Conservation (phyloP, 2,888 invertebrate genomes). For the Drosophila niveifrons region DNA sequence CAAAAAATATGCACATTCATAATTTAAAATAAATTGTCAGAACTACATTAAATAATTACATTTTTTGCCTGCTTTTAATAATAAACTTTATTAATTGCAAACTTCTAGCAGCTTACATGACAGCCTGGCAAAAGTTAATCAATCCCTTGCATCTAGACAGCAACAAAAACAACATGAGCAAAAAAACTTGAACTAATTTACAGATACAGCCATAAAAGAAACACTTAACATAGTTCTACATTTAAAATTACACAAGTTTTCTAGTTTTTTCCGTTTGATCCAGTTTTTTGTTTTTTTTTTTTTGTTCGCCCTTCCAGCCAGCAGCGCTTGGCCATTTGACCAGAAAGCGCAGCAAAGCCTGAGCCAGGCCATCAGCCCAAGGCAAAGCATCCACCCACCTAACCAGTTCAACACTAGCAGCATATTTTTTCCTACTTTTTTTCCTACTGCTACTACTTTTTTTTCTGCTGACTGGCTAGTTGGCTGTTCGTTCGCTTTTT, state of each 20-base stretch:
- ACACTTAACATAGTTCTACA: conserved; percentile 40
- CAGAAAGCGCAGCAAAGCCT: conserved; percentile 15
- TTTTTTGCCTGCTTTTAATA: background rate
- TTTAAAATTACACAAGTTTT: conserved; percentile 42
- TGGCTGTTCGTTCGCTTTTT: conserved; percentile 42
- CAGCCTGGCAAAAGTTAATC: background rate
- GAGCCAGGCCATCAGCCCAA: conserved; percentile 17
- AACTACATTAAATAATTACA: background rate
- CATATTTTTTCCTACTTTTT: conserved; percentile 11
- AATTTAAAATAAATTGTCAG: no score
- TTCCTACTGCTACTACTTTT: conserved; percentile 37
- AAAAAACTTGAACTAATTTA: conserved; percentile 4
- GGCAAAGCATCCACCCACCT: conserved; percentile 53
- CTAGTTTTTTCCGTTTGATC: conserved; percentile 33
- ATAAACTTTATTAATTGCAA: background rate
- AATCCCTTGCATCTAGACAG: background rate
- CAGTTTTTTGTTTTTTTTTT: no score
- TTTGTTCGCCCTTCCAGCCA: conserved; percentile 15
- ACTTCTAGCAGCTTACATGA: background rate
- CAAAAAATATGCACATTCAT: no score
- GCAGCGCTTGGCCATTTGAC: conserved; percentile 48
- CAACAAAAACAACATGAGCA: no score
- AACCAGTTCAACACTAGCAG: conserved; percentile 52
- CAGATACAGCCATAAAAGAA: conserved; percentile 24
- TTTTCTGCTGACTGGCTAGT: conserved; percentile 35